Percentiles rank a stretch among this genome's conserved stretches.
phyloP scores from a whole-genome alignment of 2,113 vertebrate genomes.

The Cettia cetti region DNA sequence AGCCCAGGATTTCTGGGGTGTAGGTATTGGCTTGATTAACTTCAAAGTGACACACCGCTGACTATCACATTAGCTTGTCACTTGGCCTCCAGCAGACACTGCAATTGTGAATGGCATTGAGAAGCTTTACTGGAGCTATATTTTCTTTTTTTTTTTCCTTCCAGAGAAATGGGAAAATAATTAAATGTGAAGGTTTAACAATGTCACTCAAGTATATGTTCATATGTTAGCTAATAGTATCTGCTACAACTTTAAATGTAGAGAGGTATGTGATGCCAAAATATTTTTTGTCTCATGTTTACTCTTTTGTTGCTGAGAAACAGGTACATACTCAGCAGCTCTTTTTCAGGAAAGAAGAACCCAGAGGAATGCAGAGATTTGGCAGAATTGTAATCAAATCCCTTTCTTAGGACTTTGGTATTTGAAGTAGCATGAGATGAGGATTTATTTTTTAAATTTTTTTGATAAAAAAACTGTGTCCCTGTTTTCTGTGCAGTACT shows the following conservation, averaged over 20 bases:
- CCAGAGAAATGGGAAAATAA: background rate
- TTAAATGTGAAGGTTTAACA: background rate
- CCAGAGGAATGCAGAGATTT: background rate
- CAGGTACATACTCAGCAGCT: too few species aligned
- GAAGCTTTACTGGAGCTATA: background rate
- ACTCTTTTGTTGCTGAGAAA: background rate
- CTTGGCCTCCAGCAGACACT: constrained; percentile 33
- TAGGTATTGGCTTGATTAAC: constrained; percentile 28
- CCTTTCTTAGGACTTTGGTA: background rate
- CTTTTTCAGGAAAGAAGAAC: too few species aligned
- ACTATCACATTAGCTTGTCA: constrained; percentile 5
- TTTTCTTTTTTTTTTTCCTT: background rate
- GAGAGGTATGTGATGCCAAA: background rate
- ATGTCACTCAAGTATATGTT: background rate
- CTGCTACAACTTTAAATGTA: background rate
- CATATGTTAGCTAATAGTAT: background rate
- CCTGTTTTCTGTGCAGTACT: background rate
- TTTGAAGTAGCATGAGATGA: background rate
- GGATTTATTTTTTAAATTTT: background rate
- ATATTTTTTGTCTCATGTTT: background rate
- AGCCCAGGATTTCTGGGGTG: background rate
- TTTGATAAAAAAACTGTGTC: background rate
- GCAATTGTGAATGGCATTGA: background rate
- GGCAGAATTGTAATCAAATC: background rate
- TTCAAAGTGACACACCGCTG: constrained; percentile 17